These are phyloP conservation scores for Hecatera dysodea DNA, from an alignment of 2,888 invertebrate species.

Conservation along the genomic window DNA sequence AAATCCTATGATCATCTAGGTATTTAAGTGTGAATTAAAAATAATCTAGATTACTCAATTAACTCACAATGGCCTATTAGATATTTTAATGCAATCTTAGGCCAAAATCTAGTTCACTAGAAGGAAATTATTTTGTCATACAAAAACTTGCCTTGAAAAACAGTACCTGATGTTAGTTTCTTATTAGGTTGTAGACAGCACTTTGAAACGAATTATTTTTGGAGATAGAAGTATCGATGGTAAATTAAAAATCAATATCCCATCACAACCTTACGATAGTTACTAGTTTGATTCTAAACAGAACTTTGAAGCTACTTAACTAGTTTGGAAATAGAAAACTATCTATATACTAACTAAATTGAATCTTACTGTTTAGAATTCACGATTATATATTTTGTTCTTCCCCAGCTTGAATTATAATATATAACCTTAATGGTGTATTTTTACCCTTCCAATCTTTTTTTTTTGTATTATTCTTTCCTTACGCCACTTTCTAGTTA, in stretches of 20 bases:
- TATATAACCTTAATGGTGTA: no score
- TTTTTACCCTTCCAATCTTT: no score
- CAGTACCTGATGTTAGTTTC: not conserved
- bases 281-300: not conserved
- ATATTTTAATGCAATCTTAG: not conserved
- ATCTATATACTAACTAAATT: no score
- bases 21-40: not conserved
- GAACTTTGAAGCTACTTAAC: not conserved
- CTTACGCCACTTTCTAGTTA: no score
- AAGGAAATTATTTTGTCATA: not conserved
- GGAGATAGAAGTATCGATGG: not conserved
- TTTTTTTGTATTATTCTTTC: no score
- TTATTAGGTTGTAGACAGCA: not conserved
- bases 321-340: not conserved
- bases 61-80: slow-evolving; percentile 22
- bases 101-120: slow-evolving; percentile 5
- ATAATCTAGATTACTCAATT: not conserved
- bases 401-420: no score
- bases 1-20: not conserved
- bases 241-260: no score
- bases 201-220: not conserved
- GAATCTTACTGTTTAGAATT: no score
- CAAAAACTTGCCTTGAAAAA: slow-evolving; percentile 8
- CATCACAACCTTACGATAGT: no score
- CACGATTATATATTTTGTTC: no score